phyloP scores from a whole-genome alignment of 2,797 vertebrate species.

The Enteromius thamalakanensis region DNA sequence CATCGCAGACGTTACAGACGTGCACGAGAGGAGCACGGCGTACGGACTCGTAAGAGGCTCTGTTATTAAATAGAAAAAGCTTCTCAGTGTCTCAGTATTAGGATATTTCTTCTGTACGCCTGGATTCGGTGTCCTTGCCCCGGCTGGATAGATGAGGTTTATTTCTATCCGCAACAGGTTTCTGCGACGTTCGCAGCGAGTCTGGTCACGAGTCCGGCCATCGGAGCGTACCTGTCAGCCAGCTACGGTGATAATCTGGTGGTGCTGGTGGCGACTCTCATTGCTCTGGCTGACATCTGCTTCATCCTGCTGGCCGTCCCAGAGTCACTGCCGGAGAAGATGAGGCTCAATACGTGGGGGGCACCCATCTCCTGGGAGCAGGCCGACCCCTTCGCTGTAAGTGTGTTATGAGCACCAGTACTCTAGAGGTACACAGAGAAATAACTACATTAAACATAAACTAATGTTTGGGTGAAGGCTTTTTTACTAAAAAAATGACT shows the following conservation, averaged over 20 bases:
- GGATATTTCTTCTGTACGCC: too few relatives aligned
- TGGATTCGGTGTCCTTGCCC: too few relatives aligned
- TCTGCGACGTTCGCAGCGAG: conserved; percentile 95
- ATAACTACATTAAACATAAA: too few relatives aligned
- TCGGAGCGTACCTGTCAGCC: conserved; percentile 88
- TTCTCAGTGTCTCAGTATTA: too few relatives aligned
- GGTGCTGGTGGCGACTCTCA: conserved; percentile 85
- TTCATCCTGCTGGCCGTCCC: conserved; percentile 91
- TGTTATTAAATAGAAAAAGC: too few relatives aligned
- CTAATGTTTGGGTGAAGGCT: too few relatives aligned
- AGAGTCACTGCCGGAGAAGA: conserved; percentile 91
- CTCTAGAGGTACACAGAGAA: too few relatives aligned
- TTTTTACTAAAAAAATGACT: too few relatives aligned
- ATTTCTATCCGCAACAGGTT: conserved; percentile 73
- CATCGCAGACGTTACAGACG: conserved; percentile 91
- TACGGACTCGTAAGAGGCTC: conserved; percentile 88
- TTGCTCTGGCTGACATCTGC: conserved; percentile 89
- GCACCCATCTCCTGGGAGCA: conserved; percentile 91
- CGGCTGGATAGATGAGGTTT: background rate
- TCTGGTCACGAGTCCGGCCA: conserved; percentile 92
- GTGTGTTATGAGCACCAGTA: background rate
- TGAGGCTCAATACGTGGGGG: conserved; percentile 89
- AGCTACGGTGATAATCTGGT: conserved; percentile 89
- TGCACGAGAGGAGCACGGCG: conserved; percentile 88
- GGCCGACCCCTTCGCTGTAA: conserved; percentile 91